These are phyloP conservation scores for Microtus ochrogaster DNA, from an alignment of 2,113 vertebrate species.

Conservation along the genomic window DNA sequence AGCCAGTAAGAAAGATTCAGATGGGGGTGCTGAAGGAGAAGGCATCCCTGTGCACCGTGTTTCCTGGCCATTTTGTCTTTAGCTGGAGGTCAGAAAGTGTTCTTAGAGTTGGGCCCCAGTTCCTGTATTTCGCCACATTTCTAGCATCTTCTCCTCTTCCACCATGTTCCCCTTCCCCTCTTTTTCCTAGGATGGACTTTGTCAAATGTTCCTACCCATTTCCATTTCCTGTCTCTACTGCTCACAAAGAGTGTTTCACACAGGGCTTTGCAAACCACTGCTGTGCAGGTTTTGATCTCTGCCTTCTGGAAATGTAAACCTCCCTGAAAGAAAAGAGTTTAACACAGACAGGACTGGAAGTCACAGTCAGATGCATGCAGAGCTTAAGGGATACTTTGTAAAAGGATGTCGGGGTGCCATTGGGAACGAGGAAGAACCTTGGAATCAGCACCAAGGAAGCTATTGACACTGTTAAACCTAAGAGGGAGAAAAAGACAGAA, in stretches of 20 bases:
- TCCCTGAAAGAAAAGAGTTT: not conserved
- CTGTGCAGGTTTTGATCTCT: not conserved
- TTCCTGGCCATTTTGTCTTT: not conserved
- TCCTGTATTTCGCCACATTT: not conserved
- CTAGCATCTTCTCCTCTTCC: not conserved
- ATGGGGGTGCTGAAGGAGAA: not conserved
- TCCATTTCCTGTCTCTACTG: not conserved
- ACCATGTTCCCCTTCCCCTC: not conserved
- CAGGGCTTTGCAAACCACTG: not conserved
- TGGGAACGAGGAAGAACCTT: not conserved
- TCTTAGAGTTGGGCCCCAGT: not conserved
- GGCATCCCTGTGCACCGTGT: accelerated
- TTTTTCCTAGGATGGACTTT: not conserved
- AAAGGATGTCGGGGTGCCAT: not conserved
- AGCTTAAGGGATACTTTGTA: not conserved
- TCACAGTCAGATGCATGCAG: not conserved
- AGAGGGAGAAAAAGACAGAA: not conserved
- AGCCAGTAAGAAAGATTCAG: not conserved
- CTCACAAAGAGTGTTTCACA: not conserved
- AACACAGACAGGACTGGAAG: not conserved
- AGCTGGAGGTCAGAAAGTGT: not conserved
- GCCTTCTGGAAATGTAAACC: not conserved
- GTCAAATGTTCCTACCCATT: not conserved
- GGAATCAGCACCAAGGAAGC: not conserved
- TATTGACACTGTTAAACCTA: not conserved